Conservation (phyloP, 2,113 vertebrate genomes). For the Lepus europaeus region DNA sequence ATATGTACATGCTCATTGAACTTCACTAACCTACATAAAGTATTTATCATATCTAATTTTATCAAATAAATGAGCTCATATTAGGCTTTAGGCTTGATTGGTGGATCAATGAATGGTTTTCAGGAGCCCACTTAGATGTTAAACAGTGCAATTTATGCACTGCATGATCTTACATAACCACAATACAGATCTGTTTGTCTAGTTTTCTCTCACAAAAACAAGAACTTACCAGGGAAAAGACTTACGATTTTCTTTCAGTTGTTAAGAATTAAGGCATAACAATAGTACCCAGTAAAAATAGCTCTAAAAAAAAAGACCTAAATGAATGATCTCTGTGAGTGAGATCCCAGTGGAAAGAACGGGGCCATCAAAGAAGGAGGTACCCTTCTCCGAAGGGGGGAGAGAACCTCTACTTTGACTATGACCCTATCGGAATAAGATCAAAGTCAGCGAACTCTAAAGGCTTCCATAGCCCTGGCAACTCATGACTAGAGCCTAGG, state of each 20-base stretch:
- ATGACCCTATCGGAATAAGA: no score
- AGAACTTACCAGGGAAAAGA: background rate
- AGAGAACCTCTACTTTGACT: no score
- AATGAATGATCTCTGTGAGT: no score
- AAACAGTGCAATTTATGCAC: background rate
- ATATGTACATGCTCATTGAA: background rate
- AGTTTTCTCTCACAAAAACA: background rate
- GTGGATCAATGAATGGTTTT: background rate
- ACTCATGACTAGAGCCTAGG: no score
- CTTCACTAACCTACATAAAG: background rate
- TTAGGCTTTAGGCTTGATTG: background rate
- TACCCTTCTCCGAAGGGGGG: no score
- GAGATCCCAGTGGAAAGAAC: no score
- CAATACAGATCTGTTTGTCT: background rate
- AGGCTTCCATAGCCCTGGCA: no score
- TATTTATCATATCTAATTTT: background rate
- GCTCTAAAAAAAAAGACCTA: no score
- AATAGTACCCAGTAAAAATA: background rate
- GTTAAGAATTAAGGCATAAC: background rate
- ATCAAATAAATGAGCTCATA: background rate
- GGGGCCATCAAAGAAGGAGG: no score
- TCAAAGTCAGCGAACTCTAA: no score
- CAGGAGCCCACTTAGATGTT: background rate
- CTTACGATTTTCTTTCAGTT: background rate
- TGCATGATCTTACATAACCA: background rate